Base-by-base conservation (phyloP, 2,797 vertebrate species). In the Chromobotia macracanthus region DNA sequence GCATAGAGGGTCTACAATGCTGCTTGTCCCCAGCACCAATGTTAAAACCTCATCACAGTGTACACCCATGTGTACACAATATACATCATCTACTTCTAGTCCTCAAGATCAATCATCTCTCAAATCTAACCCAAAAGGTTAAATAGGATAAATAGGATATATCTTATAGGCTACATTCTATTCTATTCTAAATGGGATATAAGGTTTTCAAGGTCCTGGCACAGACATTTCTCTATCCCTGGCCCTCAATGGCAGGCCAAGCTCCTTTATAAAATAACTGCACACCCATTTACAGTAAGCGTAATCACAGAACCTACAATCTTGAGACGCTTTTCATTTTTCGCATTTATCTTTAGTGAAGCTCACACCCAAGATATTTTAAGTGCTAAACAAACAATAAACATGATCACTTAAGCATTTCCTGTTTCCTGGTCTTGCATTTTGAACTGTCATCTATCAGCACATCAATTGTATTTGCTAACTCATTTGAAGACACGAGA, bases 351-450 rank as follows among this genome's bases (percentile, higher is more conserved):
- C 12, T 69, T n/a, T 69, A 15, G n/a, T n/a, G 19, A 50, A 31
- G 19, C n/a, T 75, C 61, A 65, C 73, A 75, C 61, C 48, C 48
- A 55, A 41, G 2, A 41, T 66, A 53, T 61, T 63, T 44, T 44
- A 44, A 44, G 41, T 44, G 41, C 41, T 11, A 41, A 18, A 65
- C 56, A 64, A 64, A 64, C 35, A 19, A 55, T 55, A 56, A 75
- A 66, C 35, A 35, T 21, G 12, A 51, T 38, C n/a, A 55, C n/a
- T 19, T 5, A 19, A 19, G 48, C n/a, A 65, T 41, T 55, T 66
- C 13, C 50, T 56, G 9, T 35, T 46, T n/a, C 48, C 15, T 50
- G 15, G 0, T 61, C 28, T 44, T 63, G 28, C 15, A 18, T 9
- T 19, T 0, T 3, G 19, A 21, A 23, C 21, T 23, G 11, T 15